Percentiles rank a stretch among this genome's conserved stretches.
Conservation (phyloP, 1,140 invertebrate species). For the Mizuhopecten yessoensis region DNA sequence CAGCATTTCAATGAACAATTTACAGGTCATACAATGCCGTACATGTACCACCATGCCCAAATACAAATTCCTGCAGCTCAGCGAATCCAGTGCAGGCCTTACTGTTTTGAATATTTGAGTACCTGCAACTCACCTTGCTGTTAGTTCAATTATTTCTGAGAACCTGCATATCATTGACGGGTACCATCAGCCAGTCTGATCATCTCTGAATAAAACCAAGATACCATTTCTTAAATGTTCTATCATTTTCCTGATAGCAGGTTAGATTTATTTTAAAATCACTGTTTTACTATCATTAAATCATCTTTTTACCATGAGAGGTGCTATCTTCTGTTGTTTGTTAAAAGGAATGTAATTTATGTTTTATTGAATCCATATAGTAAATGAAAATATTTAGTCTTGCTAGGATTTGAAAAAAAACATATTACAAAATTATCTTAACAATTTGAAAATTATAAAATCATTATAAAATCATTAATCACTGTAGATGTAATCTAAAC, state of each 20-base stretch:
- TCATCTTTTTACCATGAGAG: too few relatives aligned
- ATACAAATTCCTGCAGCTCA: conserved; percentile 21
- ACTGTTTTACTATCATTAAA: too few relatives aligned
- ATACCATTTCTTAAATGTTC: neutral
- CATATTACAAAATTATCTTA: too few relatives aligned
- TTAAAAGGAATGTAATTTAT: too few relatives aligned
- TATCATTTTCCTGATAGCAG: neutral
- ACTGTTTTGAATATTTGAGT: neutral
- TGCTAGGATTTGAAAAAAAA: too few relatives aligned
- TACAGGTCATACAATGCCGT: neutral
- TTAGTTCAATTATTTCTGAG: neutral
- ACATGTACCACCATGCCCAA: neutral
- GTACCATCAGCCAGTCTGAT: neutral
- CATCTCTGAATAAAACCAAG: neutral
- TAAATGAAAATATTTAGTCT: too few relatives aligned
- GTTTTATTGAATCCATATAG: too few relatives aligned
- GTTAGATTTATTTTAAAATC: too few relatives aligned
- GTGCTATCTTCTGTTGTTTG: too few relatives aligned
- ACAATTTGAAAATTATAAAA: too few relatives aligned
- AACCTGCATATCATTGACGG: neutral
- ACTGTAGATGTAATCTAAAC: too few relatives aligned
- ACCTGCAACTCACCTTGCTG: neutral
- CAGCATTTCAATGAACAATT: neutral
- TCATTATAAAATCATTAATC: too few relatives aligned
- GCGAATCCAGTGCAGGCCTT: neutral